Base-by-base conservation (phyloP, 2,113 vertebrate species). In the Butorides virescens region DNA sequence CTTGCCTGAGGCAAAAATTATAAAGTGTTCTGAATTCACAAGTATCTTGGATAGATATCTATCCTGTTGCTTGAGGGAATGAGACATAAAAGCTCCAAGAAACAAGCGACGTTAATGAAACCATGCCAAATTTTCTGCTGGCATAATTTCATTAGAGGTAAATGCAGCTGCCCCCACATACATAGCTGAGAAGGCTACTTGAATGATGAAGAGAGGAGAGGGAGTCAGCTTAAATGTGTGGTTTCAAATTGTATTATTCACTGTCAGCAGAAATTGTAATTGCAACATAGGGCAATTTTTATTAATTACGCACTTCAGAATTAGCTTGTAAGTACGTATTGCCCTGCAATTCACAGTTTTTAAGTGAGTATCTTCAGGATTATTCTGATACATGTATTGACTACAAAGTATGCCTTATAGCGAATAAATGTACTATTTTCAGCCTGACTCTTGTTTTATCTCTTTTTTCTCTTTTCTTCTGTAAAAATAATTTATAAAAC, bases 221-320 rank as follows among this genome's bases (percentile, higher is more conserved):
- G 77, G 94, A 97, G 95, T 90, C 68, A 91, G 62, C 49, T 74
- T 83, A 85, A 92, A 76, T 47, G 66, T 66, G 92, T 73, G 95
- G 76, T 84, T 96, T 96, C 62, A 72, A 85, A 91, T 15, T 73
- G 25, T 53, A 49, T 82, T 96, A 95, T 96, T 95, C 90, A 85
- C 74, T 73, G 87, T 96, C 96, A 97, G 95, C 96, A 96, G 30
- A 93, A 96, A 92, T 16, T 67, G 9, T 93, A 95, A 94, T 90
- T 97, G 87, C 81, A 94, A 82, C 58, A 65, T 20, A 26, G 37
- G 22, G 61, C 53, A 91, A 79, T 78, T 94, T 93, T 86, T 91
- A 86, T 66, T 93, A 79, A 93, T 90, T 88, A 85, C 3, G 3
- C 56, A 68, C 74, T 90, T 94, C 22, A 68, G 70, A 88, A 90